These are phyloP conservation scores for Thamnophis sirtalis DNA, from an alignment of 2,113 vertebrate genomes.

Conservation along the genomic window DNA sequence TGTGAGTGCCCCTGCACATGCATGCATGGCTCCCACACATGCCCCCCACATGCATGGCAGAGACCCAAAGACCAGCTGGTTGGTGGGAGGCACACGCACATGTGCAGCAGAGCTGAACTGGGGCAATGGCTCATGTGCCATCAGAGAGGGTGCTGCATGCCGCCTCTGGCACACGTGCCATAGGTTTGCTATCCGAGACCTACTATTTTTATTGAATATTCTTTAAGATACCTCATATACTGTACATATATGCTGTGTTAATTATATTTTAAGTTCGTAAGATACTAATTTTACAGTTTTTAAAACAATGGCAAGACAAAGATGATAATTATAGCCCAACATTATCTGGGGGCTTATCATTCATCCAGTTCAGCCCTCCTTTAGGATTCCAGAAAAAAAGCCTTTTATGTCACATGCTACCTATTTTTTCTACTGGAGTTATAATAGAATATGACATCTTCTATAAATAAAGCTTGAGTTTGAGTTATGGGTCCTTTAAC, in stretches of 20 bases:
- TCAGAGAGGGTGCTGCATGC: no score
- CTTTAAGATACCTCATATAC: not conserved
- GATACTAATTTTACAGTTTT: not conserved
- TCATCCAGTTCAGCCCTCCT: not conserved
- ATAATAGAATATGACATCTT: not conserved
- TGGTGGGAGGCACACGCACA: no score
- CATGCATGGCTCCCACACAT: no score
- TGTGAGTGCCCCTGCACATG: no score
- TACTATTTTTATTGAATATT: not conserved
- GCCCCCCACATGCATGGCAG: no score
- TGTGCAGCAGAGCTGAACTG: no score
- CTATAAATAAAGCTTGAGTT: not conserved
- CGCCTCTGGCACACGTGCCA: no score
- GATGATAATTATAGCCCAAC: not conserved
- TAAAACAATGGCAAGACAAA: not conserved
- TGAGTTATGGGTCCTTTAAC: not conserved
- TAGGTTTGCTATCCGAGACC: no score
- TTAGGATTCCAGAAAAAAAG: not conserved
- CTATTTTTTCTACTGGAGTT: not conserved
- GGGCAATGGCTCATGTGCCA: no score
- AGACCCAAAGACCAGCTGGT: no score
- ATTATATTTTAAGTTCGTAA: not conserved
- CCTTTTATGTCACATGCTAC: not conserved
- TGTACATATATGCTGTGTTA: not conserved
- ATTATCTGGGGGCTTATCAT: not conserved